Base-by-base conservation (phyloP, 1,140 invertebrate species). In the Ganaspis sp. region DNA sequence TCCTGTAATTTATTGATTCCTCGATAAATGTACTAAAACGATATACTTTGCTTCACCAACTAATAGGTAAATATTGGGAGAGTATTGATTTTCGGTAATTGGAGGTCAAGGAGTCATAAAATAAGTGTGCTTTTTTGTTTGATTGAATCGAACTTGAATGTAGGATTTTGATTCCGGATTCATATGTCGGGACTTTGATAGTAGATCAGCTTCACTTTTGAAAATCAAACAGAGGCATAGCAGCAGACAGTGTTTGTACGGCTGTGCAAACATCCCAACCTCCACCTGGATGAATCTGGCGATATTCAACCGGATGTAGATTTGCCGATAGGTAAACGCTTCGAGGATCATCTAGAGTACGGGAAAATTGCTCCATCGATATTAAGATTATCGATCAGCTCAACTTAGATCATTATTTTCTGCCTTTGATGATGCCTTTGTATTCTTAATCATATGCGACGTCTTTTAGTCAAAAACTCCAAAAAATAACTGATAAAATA, bases 261-360 rank as follows among this genome's bases (percentile, higher is more conserved):
- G 80, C 76, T 83, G 85, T 85, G 87, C 88, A 89, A 89, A 89
- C 87, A 89, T 82, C 86, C 78, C 81, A 81, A 80, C 85, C 85
- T 84, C 82, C 82, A 85, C 83, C 86, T 85, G 85, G 81, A 77
- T 85, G 87, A 86, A 84, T 75, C 77, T 88, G 85, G 83, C 84
- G 83, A 80, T 87, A 83, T 84, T 80, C 81, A 73, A 83, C 85
- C 82, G 81, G 77, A 81, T 79, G 83, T 83, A 79, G 79, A 86
- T 82, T 86, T 87, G 78, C 81, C 82, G 81, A 81, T 77, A 80
- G 81, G 80, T 79, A 86, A 64, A 64, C 26, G 58, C 23, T 34
- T 64, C 23, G 21, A 64, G 58, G 9, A 34, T 64, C 58, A 64
- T 64, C 12, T 3, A 29, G 21, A 29, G 29, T 64, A 64, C 54